These are phyloP conservation scores for Rhopilema esculentum DNA, from an alignment of 30 jellyfish, hydroid and myxozoan genomes.

Conservation along the genomic window DNA sequence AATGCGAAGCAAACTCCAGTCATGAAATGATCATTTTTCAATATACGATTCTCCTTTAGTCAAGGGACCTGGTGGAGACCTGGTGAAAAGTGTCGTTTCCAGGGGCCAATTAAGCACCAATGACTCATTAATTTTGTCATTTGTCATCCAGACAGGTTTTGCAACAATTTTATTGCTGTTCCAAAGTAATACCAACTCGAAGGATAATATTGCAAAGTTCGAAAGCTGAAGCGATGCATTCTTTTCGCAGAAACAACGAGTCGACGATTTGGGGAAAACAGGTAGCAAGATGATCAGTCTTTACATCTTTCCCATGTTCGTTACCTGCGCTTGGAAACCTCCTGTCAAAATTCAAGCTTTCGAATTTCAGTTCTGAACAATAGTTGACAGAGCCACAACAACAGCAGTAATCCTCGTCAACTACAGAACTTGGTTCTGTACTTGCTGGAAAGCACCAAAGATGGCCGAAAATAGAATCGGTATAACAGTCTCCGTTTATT, in stretches of 20 bases:
- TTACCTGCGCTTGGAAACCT: neutral
- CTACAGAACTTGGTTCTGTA: conserved; percentile 17
- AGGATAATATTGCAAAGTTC: conserved; percentile 52
- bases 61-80: too few species aligned
- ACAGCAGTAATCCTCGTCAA: conserved; percentile 1
- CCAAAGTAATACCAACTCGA: conserved; percentile 45
- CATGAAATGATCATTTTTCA: too few species aligned
- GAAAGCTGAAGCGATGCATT: conserved; percentile 54
- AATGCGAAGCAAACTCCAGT: too few species aligned
- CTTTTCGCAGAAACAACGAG: conserved; percentile 33
- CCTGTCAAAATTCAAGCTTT: neutral
- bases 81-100: too few species aligned
- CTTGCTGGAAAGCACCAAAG: conserved; percentile 53
- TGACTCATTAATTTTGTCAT: too few species aligned
- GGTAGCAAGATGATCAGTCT: neutral
- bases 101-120: too few species aligned
- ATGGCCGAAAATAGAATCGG: conserved; percentile 23
- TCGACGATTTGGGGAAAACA: conserved; percentile 30
- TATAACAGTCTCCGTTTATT: conserved; percentile 45
- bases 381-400: conserved; percentile 51
- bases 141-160: too few species aligned
- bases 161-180: too few species aligned
- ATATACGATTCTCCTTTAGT: too few species aligned
- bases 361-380: conserved; percentile 1
- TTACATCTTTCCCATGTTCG: conserved; percentile 1